phyloP scores from a whole-genome alignment of 2,113 vertebrate species.

The Pluvialis apricaria region DNA sequence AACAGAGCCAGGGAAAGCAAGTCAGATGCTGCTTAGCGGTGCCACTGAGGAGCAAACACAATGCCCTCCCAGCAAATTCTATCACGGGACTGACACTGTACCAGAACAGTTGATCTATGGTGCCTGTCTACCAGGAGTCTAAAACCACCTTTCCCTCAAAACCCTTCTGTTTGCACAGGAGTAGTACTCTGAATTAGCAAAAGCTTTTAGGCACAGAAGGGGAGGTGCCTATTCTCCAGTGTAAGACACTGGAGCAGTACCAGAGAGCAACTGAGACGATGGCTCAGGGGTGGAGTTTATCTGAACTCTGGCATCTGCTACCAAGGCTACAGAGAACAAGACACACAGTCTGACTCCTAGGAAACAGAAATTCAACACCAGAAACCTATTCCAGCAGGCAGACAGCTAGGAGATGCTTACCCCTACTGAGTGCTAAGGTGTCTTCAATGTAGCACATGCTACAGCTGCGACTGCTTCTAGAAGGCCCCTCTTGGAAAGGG shows the following conservation, averaged over 20 bases:
- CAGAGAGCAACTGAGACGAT: background rate
- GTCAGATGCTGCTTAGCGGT: background rate
- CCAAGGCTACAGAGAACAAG: conserved; percentile 8
- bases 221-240: background rate
- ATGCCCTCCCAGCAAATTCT: background rate
- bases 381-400: background rate
- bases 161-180: background rate
- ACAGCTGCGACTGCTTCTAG: background rate
- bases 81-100: background rate
- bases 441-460: background rate
- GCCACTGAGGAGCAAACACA: background rate
- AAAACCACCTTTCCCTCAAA: background rate
- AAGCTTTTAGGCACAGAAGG: background rate
- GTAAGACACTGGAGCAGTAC: background rate
- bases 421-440: background rate
- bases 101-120: background rate
- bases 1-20: background rate
- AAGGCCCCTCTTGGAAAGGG: background rate
- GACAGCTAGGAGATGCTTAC: background rate
- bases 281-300: background rate
- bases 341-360: background rate
- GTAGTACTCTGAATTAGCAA: background rate
- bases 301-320: conserved; percentile 22
- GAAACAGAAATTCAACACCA: conserved; percentile 51
- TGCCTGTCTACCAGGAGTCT: background rate